Conservation (phyloP, 2,888 invertebrate species). For the Agrenia bidenticulata region DNA sequence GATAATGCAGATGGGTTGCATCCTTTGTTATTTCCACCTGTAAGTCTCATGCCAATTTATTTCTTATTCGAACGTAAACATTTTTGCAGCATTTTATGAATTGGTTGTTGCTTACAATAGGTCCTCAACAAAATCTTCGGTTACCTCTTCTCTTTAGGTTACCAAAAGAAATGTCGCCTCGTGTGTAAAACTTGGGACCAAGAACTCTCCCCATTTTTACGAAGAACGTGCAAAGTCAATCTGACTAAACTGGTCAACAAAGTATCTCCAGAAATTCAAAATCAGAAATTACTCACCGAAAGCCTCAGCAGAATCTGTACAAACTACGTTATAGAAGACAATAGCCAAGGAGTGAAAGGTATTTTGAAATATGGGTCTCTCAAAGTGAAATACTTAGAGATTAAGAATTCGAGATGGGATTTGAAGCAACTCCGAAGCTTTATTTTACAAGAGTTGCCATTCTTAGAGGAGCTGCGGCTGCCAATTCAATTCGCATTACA, state of each 20-base stretch:
- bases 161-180: conserved; percentile 41
- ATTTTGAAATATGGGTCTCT: conserved; percentile 25
- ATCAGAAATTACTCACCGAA: background rate
- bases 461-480: conserved; percentile 37
- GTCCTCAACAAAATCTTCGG: conserved; percentile 34
- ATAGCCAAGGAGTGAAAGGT: conserved; percentile 16
- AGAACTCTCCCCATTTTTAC: conserved; percentile 26
- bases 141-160: conserved; percentile 33
- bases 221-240: conserved; percentile 37
- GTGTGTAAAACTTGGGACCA: conserved; percentile 37
- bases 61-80: no score
- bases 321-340: conserved; percentile 36
- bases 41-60: conserved; percentile 15
- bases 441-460: conserved; percentile 32
- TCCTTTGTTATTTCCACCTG: conserved; percentile 36
- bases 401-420: conserved; percentile 35
- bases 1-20: conserved; percentile 15
- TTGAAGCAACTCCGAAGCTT: conserved; percentile 27
- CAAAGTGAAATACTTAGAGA: conserved; percentile 34
- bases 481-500: conserved; percentile 31
- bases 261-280: background rate
- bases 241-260: conserved; percentile 28
- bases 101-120: no score
- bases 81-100: no score
- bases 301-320: conserved; percentile 34